These are phyloP conservation scores for Temnothorax rugatulus DNA, from an alignment of 2,888 invertebrate genomes.

Conservation along the genomic window DNA sequence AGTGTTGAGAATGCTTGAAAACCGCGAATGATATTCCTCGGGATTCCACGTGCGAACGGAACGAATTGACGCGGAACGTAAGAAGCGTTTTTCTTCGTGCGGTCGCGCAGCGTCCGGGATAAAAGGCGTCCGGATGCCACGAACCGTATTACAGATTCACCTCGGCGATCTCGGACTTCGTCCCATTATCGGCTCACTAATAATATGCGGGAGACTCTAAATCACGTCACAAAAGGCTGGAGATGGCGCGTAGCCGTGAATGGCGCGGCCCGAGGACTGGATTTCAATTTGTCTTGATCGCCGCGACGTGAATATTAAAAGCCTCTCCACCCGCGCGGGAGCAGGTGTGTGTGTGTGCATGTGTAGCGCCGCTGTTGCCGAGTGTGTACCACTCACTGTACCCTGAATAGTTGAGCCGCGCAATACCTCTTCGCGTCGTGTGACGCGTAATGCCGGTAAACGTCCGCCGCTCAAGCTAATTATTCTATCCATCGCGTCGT, in stretches of 20 bases:
- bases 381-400: constrained; percentile 32
- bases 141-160: constrained; percentile 84
- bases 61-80: constrained; percentile 79
- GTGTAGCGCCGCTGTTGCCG: constrained; percentile 21
- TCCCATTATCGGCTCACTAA: constrained; percentile 78
- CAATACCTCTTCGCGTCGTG: constrained; percentile 17
- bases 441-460: constrained; percentile 50
- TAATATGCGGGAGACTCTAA: constrained; percentile 75
- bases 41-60: constrained; percentile 73
- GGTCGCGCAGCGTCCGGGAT: constrained; percentile 55
- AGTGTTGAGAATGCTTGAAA: constrained; percentile 45
- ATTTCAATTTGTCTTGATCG: constrained; percentile 85
- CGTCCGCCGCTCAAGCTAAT: constrained; percentile 40
- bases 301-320: constrained; percentile 83
- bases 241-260: constrained; percentile 58
- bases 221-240: constrained; percentile 73
- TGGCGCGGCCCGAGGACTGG: constrained; percentile 71
- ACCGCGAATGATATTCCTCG: constrained; percentile 61
- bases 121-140: constrained; percentile 66
- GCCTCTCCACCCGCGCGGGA: constrained; percentile 36
- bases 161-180: constrained; percentile 79
- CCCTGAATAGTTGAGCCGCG: constrained; percentile 41
- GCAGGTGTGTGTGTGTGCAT: neutral
- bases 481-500: constrained; percentile 39
- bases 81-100: constrained; percentile 60